Conservation (phyloP, 2,888 invertebrate genomes). For the Cartodere bifasciata region DNA sequence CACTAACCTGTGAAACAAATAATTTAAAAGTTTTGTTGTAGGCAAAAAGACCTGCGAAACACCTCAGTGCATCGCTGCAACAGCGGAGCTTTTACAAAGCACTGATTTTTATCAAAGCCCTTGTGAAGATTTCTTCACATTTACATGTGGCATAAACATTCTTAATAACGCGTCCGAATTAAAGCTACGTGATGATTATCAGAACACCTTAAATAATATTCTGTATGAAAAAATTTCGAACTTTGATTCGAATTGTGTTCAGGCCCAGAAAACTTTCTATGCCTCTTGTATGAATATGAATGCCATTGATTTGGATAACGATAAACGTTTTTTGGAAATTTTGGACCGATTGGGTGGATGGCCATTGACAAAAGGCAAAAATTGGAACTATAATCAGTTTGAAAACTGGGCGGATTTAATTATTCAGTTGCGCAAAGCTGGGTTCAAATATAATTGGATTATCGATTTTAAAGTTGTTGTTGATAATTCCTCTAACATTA, state of each 20-base stretch:
- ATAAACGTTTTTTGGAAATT: constrained; percentile 10
- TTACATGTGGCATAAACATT: constrained; percentile 44
- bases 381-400: constrained; percentile 16
- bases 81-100: too few species aligned
- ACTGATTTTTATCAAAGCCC: too few species aligned
- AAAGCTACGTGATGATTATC: too few species aligned
- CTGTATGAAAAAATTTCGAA: constrained; percentile 7
- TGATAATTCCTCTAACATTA: too few species aligned
- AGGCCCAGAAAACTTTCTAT: constrained; percentile 11
- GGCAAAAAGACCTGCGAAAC: too few species aligned
- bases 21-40: too few species aligned
- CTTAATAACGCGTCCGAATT: too few species aligned
- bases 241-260: constrained; percentile 12
- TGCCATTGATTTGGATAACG: constrained; percentile 10
- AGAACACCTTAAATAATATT: constrained; percentile 28
- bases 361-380: constrained; percentile 1
- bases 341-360: constrained; percentile 5
- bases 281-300: constrained; percentile 11
- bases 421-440: constrained; percentile 18
- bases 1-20: too few species aligned
- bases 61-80: too few species aligned
- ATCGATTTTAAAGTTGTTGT: too few species aligned
- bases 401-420: constrained; percentile 22
- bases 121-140: constrained; percentile 65
- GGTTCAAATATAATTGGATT: too few species aligned